Percentiles rank a stretch among this genome's conserved stretches.
phyloP scores from a whole-genome alignment of 2,888 invertebrate genomes.

The Pheosia gnoma region DNA sequence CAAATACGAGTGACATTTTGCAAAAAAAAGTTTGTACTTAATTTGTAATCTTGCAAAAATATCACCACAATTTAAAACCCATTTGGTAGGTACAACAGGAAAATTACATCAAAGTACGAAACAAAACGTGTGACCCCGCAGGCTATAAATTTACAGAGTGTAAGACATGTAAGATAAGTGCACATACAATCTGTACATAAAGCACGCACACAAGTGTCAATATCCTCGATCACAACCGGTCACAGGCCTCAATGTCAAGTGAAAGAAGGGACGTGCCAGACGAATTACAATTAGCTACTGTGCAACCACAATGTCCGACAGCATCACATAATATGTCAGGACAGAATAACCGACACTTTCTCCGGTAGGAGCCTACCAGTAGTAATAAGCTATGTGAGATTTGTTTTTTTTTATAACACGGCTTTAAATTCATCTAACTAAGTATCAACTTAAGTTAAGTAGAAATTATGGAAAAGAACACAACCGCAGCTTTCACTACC shows the following conservation, averaged over 20 bases:
- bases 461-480: slow-evolving; percentile 22
- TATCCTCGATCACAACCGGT: slow-evolving; percentile 66
- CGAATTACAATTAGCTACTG: slow-evolving; percentile 53
- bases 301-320: too few species aligned
- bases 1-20: too few species aligned
- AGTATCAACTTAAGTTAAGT: slow-evolving; percentile 5
- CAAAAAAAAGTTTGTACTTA: too few species aligned
- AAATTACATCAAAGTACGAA: slow-evolving; percentile 19
- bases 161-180: slow-evolving; percentile 22
- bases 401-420: slow-evolving; percentile 10
- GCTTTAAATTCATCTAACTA: slow-evolving; percentile 31
- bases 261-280: slow-evolving; percentile 67
- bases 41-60: too few species aligned
- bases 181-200: slow-evolving; percentile 31
- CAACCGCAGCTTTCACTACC: slow-evolving; percentile 68
- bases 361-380: too few species aligned
- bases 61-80: too few species aligned
- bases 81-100: slow-evolving; percentile 11
- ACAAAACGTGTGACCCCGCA: slow-evolving; percentile 18
- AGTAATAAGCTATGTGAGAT: slow-evolving; percentile 6
- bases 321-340: too few species aligned
- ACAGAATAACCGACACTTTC: too few species aligned
- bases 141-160: slow-evolving; percentile 24
- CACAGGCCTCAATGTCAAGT: slow-evolving; percentile 77
- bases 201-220: slow-evolving; percentile 53